Evolutionary conservation across 2,888 invertebrate species (phyloP).

Genomic region (Lasioglossum pauxillum): DNA sequence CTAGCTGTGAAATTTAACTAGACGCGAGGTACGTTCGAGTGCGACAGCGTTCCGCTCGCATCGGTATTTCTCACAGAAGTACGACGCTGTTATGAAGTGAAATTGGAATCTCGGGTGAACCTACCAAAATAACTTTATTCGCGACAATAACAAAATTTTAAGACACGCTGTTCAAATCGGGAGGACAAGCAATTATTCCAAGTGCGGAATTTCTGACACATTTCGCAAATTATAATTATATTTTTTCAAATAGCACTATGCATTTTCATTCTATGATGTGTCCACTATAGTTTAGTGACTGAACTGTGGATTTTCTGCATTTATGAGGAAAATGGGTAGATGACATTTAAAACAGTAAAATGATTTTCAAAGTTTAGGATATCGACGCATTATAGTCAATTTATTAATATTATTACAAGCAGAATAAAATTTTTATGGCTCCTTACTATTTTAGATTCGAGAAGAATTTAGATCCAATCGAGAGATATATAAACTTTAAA

Average conservation of each 20-base stretch:
- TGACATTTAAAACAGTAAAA: background rate
- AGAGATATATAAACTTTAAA: background rate
- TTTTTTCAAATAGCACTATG: background rate
- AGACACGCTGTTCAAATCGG: background rate
- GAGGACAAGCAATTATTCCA: background rate
- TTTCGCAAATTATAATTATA: background rate
- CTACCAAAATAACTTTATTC: background rate
- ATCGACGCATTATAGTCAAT: background rate
- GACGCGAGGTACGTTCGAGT: slow-evolving; percentile 60
- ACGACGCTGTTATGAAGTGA: slow-evolving; percentile 13
- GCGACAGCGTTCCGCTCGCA: slow-evolving; percentile 55
- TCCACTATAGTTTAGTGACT: background rate
- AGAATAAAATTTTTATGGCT: background rate
- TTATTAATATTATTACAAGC: background rate
- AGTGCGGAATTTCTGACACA: background rate
- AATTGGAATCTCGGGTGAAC: slow-evolving; percentile 4
- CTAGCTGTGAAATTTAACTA: slow-evolving; percentile 73
- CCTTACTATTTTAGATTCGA: no score
- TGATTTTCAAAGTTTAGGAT: background rate
- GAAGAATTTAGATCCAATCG: no score
- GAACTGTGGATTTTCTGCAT: background rate
- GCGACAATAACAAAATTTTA: background rate
- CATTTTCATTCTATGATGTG: background rate
- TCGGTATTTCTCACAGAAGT: slow-evolving; percentile 52
- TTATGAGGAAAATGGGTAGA: background rate